These are phyloP conservation scores for Eutolmus rufibarbis DNA, from an alignment of 2,888 invertebrate genomes.

Conservation along the genomic window DNA sequence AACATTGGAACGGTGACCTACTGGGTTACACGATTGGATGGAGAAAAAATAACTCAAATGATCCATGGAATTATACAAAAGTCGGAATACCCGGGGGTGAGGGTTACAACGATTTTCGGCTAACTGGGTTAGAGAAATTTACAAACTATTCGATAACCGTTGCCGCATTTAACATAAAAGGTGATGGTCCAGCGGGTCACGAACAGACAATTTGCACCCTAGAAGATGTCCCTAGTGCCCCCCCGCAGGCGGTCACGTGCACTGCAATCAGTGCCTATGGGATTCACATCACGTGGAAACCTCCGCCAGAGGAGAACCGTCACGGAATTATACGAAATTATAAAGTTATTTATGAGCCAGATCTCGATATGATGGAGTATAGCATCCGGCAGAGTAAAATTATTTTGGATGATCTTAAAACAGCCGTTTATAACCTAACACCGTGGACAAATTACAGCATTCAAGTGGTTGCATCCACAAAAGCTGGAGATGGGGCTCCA, in stretches of 20 bases:
- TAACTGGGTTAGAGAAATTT: conserved; percentile 76
- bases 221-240: conserved; percentile 71
- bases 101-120: conserved; percentile 67
- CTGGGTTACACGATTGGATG: conserved; percentile 74
- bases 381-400: conserved; percentile 64
- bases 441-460: conserved; percentile 73
- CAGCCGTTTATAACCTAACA: conserved; percentile 67
- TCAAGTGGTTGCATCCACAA: conserved; percentile 69
- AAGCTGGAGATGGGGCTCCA: conserved; percentile 69
- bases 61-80: conserved; percentile 57
- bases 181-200: conserved; percentile 77
- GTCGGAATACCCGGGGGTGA: conserved; percentile 63
- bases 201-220: conserved; percentile 65
- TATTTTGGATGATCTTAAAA: conserved; percentile 64
- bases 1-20: conserved; percentile 78
- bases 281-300: conserved; percentile 75
- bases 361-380: conserved; percentile 57
- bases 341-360: conserved; percentile 74
- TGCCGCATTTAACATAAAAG: conserved; percentile 81
- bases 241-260: conserved; percentile 73
- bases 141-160: conserved; percentile 82
- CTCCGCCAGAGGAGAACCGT: conserved; percentile 70
- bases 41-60: conserved; percentile 63
- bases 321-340: conserved; percentile 79
- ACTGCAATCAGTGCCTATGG: conserved; percentile 74